Evolutionary conservation across 2,113 vertebrate species (phyloP).

Genomic region (Sebastes schlegelii): DNA sequence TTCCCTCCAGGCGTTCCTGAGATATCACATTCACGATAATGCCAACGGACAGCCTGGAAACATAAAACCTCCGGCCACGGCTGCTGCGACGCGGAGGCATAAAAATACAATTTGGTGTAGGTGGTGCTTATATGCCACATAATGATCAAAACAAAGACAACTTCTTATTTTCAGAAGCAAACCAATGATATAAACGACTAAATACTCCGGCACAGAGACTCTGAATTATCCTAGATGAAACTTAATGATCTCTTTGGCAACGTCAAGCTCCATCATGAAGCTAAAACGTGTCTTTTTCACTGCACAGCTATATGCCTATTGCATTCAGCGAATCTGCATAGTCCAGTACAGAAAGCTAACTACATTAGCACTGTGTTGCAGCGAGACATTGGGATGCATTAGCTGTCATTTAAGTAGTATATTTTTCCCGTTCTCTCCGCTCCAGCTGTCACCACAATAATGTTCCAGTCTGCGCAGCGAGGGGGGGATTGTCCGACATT

Average conservation of each 20-base stretch:
- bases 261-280: background rate
- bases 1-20: too few relatives aligned
- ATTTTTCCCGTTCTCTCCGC: slow-evolving; percentile 30
- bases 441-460: slow-evolving; percentile 43
- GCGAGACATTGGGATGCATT: background rate
- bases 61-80: too few relatives aligned
- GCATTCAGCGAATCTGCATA: background rate
- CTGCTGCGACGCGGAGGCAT: too few relatives aligned
- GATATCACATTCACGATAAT: too few relatives aligned
- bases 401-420: background rate
- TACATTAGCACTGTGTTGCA: background rate
- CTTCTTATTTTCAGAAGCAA: background rate
- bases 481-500: slow-evolving; percentile 52
- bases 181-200: background rate
- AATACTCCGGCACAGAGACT: background rate
- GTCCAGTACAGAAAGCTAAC: background rate
- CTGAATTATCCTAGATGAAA: background rate
- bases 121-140: too few relatives aligned
- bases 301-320: background rate
- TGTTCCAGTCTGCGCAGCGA: slow-evolving; percentile 11
- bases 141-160: background rate
- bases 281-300: background rate
- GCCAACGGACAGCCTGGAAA: too few relatives aligned
- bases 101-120: too few relatives aligned
- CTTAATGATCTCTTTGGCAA: background rate